phyloP scores from a whole-genome alignment of 2,113 vertebrate genomes.

The Alces alces region DNA sequence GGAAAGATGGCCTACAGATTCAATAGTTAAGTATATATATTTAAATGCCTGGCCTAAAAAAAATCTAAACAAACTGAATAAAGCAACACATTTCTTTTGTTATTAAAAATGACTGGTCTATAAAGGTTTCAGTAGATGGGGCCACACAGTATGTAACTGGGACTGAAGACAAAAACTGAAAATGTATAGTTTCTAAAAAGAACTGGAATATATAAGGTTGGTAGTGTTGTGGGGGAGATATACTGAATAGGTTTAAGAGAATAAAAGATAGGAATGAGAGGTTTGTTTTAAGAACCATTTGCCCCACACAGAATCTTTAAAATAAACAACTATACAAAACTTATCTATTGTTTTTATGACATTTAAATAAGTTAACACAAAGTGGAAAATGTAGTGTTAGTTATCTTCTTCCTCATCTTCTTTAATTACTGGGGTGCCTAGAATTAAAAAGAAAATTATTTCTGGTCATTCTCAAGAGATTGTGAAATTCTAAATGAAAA shows the following conservation, averaged over 20 bases:
- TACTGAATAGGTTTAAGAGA: slow-evolving; percentile 63
- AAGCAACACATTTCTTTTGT: slow-evolving; percentile 33
- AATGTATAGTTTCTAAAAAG: slow-evolving; percentile 58
- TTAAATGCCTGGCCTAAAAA: slow-evolving; percentile 50
- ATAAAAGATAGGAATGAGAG: slow-evolving; percentile 50
- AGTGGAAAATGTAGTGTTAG: slow-evolving; percentile 64
- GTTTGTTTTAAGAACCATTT: slow-evolving; percentile 65
- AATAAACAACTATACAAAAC: slow-evolving; percentile 78
- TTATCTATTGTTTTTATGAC: slow-evolving; percentile 69
- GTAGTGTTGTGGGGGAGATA: slow-evolving; percentile 49
- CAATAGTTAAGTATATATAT: neutral
- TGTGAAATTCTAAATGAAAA: slow-evolving; percentile 43
- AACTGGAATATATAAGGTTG: slow-evolving; percentile 48
- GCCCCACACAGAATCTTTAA: slow-evolving; percentile 75
- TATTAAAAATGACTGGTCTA: slow-evolving; percentile 61
- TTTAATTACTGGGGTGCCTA: slow-evolving; percentile 85
- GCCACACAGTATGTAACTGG: slow-evolving; percentile 23
- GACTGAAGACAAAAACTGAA: slow-evolving; percentile 51
- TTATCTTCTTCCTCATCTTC: slow-evolving; percentile 83
- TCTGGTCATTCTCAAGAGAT: slow-evolving; percentile 28
- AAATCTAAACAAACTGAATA: slow-evolving; percentile 44
- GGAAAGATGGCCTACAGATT: neutral
- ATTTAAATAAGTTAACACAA: slow-evolving; percentile 79
- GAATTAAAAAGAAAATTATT: slow-evolving; percentile 54
- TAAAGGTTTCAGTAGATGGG: slow-evolving; percentile 51